Evolutionary conservation across 1,140 invertebrate genomes (phyloP).

Genomic region (Lordiphosa stackelbergi): DNA sequence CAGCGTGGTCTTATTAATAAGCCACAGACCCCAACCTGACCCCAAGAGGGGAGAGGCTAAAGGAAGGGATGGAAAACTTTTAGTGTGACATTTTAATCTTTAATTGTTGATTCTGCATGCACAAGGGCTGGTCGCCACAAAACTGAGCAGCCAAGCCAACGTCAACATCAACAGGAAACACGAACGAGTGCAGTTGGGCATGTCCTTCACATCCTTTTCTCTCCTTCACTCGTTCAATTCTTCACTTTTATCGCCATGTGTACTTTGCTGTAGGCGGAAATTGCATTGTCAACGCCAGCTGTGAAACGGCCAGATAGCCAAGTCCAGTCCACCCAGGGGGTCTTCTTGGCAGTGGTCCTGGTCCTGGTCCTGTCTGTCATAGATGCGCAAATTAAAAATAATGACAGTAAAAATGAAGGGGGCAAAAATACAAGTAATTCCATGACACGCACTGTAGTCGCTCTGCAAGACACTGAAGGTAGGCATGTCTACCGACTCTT

Average conservation of each 20-base stretch:
- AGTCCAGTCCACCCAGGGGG: conserved; percentile 9
- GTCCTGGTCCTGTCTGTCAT: conserved; percentile 40
- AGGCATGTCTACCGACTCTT: too few species aligned
- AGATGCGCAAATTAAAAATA: conserved; percentile 68
- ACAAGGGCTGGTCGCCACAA: conserved; percentile 39
- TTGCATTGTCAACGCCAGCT: conserved; percentile 71
- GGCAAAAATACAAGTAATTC: not conserved
- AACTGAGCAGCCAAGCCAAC: conserved; percentile 16
- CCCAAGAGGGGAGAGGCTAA: not conserved
- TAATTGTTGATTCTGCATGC: conserved; percentile 66
- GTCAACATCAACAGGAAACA: conserved; percentile 42
- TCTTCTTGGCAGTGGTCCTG: conserved; percentile 2
- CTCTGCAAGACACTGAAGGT: not conserved
- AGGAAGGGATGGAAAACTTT: conserved; percentile 23
- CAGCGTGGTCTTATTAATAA: conserved; percentile 44
- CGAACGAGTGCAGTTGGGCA: conserved; percentile 23
- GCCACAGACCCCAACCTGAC: conserved; percentile 9
- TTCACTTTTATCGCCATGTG: conserved; percentile 31
- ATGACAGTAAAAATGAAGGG: conserved; percentile 34
- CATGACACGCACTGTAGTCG: conserved; percentile 1
- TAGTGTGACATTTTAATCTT: conserved; percentile 52
- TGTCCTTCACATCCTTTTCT: conserved; percentile 17
- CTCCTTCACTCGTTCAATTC: conserved; percentile 5
- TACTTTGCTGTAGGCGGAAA: conserved; percentile 58
- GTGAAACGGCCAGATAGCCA: conserved; percentile 30